phyloP scores from a whole-genome alignment of 2,113 vertebrate species.

The Elephantulus edwardii region DNA sequence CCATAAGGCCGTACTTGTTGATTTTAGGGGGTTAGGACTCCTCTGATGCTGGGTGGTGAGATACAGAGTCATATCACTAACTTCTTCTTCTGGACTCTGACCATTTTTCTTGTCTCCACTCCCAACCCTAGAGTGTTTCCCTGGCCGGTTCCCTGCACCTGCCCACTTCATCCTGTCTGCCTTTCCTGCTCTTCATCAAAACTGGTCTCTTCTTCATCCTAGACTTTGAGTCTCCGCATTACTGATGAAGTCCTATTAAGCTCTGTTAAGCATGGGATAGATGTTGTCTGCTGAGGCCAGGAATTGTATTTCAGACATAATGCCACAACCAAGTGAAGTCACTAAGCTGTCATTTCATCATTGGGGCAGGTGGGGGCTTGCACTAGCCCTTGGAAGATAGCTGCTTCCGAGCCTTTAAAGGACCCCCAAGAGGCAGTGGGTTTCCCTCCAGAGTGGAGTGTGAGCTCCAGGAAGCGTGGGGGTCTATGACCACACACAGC shows the following conservation, averaged over 20 bases:
- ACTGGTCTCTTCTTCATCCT: neutral
- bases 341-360: neutral
- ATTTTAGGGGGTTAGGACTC: neutral
- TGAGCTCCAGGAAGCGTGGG: neutral
- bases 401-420: neutral
- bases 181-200: neutral
- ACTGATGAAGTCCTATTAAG: neutral
- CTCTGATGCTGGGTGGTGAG: neutral
- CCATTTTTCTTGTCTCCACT: neutral
- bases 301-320: too few species aligned
- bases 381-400: neutral
- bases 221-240: neutral
- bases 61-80: too few species aligned
- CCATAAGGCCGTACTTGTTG: neutral
- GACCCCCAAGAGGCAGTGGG: neutral
- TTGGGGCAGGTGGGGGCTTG: neutral
- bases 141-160: accelerated
- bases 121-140: neutral
- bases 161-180: neutral
- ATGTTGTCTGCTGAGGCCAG: too few species aligned
- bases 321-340: neutral
- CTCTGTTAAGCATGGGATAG: neutral
- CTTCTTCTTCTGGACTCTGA: neutral
- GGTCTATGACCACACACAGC: neutral
- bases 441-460: neutral